Evolutionary conservation across 2,797 vertebrate species (phyloP).

Genomic region (Enoplosus armatus): DNA sequence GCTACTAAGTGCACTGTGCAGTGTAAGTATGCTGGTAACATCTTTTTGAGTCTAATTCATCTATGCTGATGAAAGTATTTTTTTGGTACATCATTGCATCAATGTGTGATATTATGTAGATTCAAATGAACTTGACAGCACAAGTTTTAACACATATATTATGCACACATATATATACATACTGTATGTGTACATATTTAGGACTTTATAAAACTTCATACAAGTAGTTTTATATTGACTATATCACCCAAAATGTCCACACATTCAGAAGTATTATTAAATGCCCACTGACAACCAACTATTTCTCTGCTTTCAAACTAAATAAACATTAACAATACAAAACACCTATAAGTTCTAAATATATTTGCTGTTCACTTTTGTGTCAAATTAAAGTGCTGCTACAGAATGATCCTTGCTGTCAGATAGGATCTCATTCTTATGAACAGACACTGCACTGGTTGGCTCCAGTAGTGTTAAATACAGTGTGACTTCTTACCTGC

Average conservation of each 20-base stretch:
- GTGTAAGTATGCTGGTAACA: no score
- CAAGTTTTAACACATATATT: no score
- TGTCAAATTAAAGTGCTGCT: not conserved
- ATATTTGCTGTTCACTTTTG: not conserved
- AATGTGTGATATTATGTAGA: no score
- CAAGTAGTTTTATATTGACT: not conserved
- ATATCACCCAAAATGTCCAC: not conserved
- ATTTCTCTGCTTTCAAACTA: not conserved
- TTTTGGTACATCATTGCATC: not conserved
- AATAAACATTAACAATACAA: not conserved
- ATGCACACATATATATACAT: no score
- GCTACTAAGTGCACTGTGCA: no score
- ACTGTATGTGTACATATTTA: no score
- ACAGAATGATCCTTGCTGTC: not conserved
- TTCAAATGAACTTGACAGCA: no score
- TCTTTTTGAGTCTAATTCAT: not conserved
- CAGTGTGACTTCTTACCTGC: slow-evolving; percentile 87
- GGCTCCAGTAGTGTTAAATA: not conserved
- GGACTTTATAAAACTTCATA: not conserved
- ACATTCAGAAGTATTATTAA: not conserved
- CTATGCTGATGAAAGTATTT: not conserved
- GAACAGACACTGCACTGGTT: not conserved
- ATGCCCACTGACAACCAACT: not conserved
- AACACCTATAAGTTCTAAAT: not conserved
- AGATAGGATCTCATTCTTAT: not conserved